Percentiles rank a stretch among this genome's conserved stretches.
These are phyloP conservation scores for Oryzias sinensis DNA, from an alignment of 2,797 vertebrate genomes.

Conservation along the genomic window DNA sequence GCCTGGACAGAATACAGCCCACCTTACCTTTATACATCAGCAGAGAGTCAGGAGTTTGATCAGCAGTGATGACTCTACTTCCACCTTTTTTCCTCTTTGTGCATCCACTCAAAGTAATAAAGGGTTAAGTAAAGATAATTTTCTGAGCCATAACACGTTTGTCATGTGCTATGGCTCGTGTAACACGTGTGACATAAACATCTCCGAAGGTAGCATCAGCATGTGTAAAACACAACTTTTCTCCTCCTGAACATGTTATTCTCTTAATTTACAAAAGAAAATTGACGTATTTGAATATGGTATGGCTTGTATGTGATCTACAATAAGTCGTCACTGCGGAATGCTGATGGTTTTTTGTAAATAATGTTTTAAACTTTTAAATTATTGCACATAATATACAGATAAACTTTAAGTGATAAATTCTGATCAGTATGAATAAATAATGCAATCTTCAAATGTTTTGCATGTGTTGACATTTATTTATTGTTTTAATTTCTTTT, in stretches of 20 bases:
- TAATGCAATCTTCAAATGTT: constrained; percentile 28
- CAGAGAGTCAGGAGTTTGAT: constrained; percentile 85
- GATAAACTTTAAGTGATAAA: constrained; percentile 14
- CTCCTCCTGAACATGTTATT: constrained; percentile 27
- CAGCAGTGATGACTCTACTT: constrained; percentile 38
- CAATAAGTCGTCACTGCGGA: constrained; percentile 15
- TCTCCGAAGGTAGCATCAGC: constrained; percentile 34
- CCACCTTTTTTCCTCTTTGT: constrained; percentile 44
- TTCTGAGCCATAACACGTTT: constrained; percentile 22
- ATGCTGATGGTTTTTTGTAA: constrained; percentile 58
- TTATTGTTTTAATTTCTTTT: constrained; percentile 46
- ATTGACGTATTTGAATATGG: constrained; percentile 39
- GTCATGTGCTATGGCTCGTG: not conserved
- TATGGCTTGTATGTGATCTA: constrained; percentile 39
- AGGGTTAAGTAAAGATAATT: constrained; percentile 1
- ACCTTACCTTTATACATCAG: constrained; percentile 84
- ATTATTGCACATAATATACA: constrained; percentile 46
- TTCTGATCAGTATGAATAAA: constrained; percentile 28
- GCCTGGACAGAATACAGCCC: constrained; percentile 85
- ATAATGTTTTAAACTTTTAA: constrained; percentile 46
- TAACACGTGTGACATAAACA: not conserved
- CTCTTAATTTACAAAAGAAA: constrained; percentile 35
- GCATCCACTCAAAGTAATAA: constrained; percentile 57
- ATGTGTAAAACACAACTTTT: constrained; percentile 35
- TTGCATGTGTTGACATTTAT: constrained; percentile 39